Evolutionary conservation across 2,888 invertebrate genomes (phyloP).

Genomic region (Busseola fusca): DNA sequence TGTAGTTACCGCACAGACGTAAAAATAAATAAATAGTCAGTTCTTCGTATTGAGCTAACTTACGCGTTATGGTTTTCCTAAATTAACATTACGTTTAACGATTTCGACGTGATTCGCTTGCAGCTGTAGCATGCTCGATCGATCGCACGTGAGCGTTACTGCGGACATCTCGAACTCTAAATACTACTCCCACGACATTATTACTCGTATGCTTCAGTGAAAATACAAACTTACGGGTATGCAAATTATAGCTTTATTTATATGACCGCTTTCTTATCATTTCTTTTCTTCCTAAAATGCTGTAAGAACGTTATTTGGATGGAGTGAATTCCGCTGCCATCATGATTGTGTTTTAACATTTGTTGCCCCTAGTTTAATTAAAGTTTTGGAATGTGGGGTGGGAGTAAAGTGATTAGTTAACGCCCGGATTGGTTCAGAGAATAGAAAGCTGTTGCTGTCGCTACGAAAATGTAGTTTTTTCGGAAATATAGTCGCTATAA

Average conservation of each 20-base stretch:
- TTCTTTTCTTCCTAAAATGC: not conserved
- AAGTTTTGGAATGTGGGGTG: not conserved
- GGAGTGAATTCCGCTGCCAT: not conserved
- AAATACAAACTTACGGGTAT: not conserved
- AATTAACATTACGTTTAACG: conserved; percentile 6
- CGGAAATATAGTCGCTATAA: too few relatives aligned
- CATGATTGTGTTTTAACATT: not conserved
- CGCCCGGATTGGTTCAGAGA: not conserved
- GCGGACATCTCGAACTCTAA: not conserved
- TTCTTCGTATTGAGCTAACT: not conserved
- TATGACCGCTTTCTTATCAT: not conserved
- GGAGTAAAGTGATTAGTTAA: not conserved
- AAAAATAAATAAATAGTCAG: not conserved
- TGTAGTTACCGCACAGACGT: not conserved
- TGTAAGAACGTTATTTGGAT: not conserved
- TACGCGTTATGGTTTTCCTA: not conserved
- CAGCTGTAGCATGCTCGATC: conserved; percentile 10
- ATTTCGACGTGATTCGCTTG: conserved; percentile 17
- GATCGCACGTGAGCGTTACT: conserved; percentile 10
- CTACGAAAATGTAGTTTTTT: too few relatives aligned
- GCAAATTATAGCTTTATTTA: not conserved
- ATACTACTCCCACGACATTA: conserved; percentile 3
- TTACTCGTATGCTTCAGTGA: not conserved
- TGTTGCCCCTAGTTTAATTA: not conserved
- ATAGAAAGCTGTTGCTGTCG: not conserved